phyloP scores from a whole-genome alignment of 2,797 vertebrate species.

The Caiman crocodilus region DNA sequence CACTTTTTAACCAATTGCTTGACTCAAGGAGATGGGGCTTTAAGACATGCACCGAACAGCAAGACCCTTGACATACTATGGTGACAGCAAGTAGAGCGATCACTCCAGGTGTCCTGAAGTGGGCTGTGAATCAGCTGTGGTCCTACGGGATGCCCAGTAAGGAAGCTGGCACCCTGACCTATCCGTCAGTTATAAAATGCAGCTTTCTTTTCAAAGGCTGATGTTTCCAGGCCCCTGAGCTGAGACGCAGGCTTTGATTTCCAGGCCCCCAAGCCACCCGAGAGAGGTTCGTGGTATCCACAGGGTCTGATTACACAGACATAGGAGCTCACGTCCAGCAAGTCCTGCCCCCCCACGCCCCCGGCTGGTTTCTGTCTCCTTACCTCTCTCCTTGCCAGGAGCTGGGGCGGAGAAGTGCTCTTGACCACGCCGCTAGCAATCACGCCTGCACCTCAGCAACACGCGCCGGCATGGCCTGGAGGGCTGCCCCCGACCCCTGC shows the following conservation, averaged over 20 bases:
- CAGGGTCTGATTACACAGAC: accelerated
- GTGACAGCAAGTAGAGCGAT: neutral
- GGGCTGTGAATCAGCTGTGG: neutral
- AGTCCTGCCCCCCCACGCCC: accelerated
- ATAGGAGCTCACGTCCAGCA: neutral
- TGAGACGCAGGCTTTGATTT: neutral
- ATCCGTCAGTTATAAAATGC: neutral
- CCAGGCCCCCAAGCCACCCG: accelerated
- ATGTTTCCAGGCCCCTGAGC: too few relatives aligned
- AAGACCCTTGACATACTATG: neutral
- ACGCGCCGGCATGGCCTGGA: neutral
- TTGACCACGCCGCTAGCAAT: neutral
- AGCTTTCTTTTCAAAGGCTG: neutral
- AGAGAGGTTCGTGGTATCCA: too few relatives aligned
- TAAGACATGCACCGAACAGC: neutral
- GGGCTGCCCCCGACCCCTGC: neutral
- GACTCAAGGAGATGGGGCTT: neutral
- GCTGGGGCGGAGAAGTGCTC: accelerated
- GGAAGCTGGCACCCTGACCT: neutral
- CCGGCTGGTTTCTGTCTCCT: neutral
- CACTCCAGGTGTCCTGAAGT: neutral
- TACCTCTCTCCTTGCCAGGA: constrained; percentile 43
- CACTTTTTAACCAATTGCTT: neutral
- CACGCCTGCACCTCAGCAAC: neutral
- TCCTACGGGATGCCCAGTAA: neutral